Base-by-base conservation (phyloP, 37 sponge, comb jelly and placozoan species). In the Haliclona indistincta region DNA sequence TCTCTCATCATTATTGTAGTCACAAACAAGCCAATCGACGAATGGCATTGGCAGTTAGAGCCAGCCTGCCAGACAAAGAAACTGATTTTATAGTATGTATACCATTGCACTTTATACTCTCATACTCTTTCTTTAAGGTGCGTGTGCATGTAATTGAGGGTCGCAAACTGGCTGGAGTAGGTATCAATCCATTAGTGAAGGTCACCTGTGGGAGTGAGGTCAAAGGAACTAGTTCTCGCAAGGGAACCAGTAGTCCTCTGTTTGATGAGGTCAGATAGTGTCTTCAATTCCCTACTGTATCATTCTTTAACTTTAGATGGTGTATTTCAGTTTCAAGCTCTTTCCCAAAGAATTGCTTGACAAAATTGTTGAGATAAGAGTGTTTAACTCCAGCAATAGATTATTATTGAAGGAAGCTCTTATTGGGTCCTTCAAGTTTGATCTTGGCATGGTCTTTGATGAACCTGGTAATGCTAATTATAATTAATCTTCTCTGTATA, bases 391-490 rank as follows among this genome's bases (percentile, higher is more conserved):
- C 47, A n/a, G n/a, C n/a, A n/a, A n/a, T n/a, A 95, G 86, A 74
- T 73, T 77, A 29, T 56, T 95, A n/a, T 39, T 96, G 64, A 54
- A 68, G 53, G 96, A 98, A 54, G 64, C 96, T 39, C 89, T 98
- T n/a, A 95, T 98, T 70, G 99, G 99, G 28, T 82, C 97, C 33
- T 98, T 98, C 84, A 93, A 93, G 79, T 81, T 94, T 69, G 99
- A 98, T 61, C 71, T 98, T 38, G 96, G 96, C 6, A 49, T 93
- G 70, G 94, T 98, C 35, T 98, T 93, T 69, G 92, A 94, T 73
- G 96, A 95, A 43, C 88, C 81, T 25, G 81, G 52, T 42, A 29
- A 71, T 25, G 6, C 15, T 29, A 25, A 17, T 17, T 17, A 38
- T 17, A 26, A 38, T 17, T 7, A 49, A 26, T n/a, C n/a, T n/a